Percentiles rank a stretch among this genome's conserved stretches.
phyloP scores from a whole-genome alignment of 2,113 vertebrate genomes.

The Geothlypis trichas region DNA sequence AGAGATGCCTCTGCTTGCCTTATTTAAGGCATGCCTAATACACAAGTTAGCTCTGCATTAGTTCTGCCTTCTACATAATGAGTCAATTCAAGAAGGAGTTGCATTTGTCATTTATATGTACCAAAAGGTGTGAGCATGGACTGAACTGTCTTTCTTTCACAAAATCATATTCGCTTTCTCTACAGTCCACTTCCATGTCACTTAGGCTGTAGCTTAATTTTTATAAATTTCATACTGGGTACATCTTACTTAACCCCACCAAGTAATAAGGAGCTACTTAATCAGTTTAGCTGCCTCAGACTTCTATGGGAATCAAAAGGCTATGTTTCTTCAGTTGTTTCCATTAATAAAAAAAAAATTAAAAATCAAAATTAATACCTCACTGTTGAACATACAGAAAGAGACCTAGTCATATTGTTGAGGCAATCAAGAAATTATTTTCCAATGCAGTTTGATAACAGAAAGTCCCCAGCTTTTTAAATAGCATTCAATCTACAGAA shows the following conservation, averaged over 20 bases:
- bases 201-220: background rate
- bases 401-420: background rate
- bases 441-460: background rate
- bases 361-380: background rate
- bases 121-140: background rate
- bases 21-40: background rate
- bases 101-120: background rate
- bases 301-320: background rate
- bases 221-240: background rate
- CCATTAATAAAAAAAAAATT: background rate
- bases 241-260: background rate
- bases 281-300: background rate
- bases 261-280: background rate
- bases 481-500: background rate
- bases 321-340: background rate
- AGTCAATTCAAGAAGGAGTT: background rate
- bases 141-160: background rate
- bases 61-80: slow-evolving; percentile 23
- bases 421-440: background rate
- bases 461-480: background rate
- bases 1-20: background rate
- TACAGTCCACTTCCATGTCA: background rate
- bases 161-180: background rate
- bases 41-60: background rate
- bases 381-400: background rate